These are phyloP conservation scores for Adelosebastes latens DNA, from an alignment of 2,797 vertebrate genomes.

Conservation along the genomic window DNA sequence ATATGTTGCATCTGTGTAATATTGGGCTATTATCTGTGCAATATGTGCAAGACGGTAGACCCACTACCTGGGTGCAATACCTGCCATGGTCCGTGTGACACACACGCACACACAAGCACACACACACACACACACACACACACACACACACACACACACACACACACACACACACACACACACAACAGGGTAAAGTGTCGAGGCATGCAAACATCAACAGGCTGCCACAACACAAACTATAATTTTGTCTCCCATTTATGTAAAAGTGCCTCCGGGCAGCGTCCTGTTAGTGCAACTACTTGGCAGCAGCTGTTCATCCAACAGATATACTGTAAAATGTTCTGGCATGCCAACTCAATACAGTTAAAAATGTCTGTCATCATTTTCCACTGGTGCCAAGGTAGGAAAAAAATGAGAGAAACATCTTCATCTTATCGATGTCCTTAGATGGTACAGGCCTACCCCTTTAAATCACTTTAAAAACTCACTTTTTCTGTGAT, in stretches of 20 bases:
- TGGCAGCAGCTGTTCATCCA: background rate
- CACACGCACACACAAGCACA: background rate
- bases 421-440: background rate
- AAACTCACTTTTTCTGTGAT: too few relatives aligned
- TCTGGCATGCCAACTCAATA: constrained; percentile 33
- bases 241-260: constrained; percentile 50
- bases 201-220: constrained; percentile 34
- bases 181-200: background rate
- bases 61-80: too few relatives aligned
- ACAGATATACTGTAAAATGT: constrained; percentile 4
- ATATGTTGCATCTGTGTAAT: too few relatives aligned
- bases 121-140: background rate
- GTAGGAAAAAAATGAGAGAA: background rate
- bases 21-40: too few relatives aligned
- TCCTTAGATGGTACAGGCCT: background rate
- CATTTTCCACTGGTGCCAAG: background rate
- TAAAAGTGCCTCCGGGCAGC: constrained; percentile 22
- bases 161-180: background rate
- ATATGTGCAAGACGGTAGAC: too few relatives aligned
- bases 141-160: background rate
- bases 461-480: too few relatives aligned
- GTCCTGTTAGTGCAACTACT: background rate
- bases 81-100: too few relatives aligned
- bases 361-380: constrained; percentile 8
- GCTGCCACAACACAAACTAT: constrained; percentile 41